Base-by-base conservation (phyloP, 2,888 invertebrate species). In the Calameuta pallipes region DNA sequence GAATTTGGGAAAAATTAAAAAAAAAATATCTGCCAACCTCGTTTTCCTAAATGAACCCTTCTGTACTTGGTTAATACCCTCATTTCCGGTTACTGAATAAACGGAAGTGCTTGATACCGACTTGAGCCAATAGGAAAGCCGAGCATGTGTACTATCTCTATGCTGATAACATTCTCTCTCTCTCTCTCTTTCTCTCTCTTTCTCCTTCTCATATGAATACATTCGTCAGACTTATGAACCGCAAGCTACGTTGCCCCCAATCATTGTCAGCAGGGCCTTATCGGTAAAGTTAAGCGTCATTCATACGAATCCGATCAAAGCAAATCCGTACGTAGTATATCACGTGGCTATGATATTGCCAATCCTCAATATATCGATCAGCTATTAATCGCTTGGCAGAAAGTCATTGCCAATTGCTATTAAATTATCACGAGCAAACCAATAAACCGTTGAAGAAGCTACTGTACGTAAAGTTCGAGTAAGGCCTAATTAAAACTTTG, bases 301-400 rank as follows among this genome's bases (percentile, higher is more conserved):
- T 23, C 71, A 71, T 33, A 71, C 71, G 9, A 6, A 71, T 31
- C 71, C 71, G 33, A 34, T 15, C 2, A 56, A 56, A 23, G 56
- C 56, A 23, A 15, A 23, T 2, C 23, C 56, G 56, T 23, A 15
- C 23, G 6, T 56, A 56, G 56, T 56, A 56, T 6, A 6, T 23
- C 23, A 23, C 56, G 56, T 9, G 56, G 2, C 23, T 9, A 56
- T 2, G 23, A 23, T 23, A 23, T 56, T 9, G 23, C 83, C 86
- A 85, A 86, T 85, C 85, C 81, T 83, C 84, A 82, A 81, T 81
- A 80, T 80, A 82, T 83, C 86, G 83, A 86, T 86, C 83, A 82
- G 83, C 82, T 86, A 86, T 85, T 85, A 86, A 87, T 86, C 83
- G 83, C 75, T 79, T 80, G 82, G 81, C 81, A 81, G 9, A 23